Base-by-base conservation (phyloP, 2,113 vertebrate species). In the Nesospiza acunhae region DNA sequence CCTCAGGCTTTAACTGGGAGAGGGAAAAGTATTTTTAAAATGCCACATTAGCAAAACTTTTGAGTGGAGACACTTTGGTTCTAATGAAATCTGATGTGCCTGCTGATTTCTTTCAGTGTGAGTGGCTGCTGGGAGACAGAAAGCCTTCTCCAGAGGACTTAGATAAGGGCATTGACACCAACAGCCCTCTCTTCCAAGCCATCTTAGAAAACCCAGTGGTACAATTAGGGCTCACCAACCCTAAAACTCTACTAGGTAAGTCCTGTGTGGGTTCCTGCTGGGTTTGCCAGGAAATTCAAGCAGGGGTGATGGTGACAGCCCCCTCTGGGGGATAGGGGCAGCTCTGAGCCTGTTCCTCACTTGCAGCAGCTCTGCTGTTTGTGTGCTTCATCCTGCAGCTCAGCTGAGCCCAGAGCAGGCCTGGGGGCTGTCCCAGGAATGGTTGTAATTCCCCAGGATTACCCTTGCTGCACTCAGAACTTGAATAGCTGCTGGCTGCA, bases 161-260 rank as follows among this genome's bases (percentile, higher is more conserved):
- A 94, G 99, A 99, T 93, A 99, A 99, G 96, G 99, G 99, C 84
- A 99, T 99, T 23, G 99, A 99, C 96, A 99, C 98, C 64, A 97
- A 98, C 59, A 99, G 99, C 93, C 99, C 99, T 33, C 98, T 99
- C 73, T 99, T 99, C 88, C 99, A 99, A 97, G 99, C 99, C 97
- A 99, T 99, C 94, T 98, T 99, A 97, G 99, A 99, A 96, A 99
- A 99, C 97, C 99, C 99, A 7, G 99, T 99, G 68, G 99, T 99
- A 97, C 99, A 99, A 94, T 96, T 99, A 95, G 99, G 99, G 64
- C 97, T 99, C 37, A 99, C 99, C 64, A 99, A 99, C 94, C 99
- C 99, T 24, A 99, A 99, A 97, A 99, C 98, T 56, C 97, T 99
- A 59, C 97, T 99, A 89, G 99, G 99, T 99, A 98, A 72, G 98